Conservation (phyloP, 1,140 invertebrate genomes). For the Apis florea region DNA sequence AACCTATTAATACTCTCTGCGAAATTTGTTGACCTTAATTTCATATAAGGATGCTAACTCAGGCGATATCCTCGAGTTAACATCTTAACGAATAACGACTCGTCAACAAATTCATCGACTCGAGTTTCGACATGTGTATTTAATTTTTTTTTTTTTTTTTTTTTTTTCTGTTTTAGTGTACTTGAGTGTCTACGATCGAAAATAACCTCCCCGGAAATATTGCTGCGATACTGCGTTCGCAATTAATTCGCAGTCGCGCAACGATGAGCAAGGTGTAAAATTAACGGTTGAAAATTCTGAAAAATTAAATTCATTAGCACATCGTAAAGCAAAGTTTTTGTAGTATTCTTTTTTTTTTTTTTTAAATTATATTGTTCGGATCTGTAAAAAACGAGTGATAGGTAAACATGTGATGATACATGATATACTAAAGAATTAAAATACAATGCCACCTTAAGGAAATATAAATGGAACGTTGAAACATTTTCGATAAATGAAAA, state of each 20-base stretch:
- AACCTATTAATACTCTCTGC: not conserved
- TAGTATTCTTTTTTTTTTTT: not conserved
- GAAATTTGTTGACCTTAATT: slow-evolving; percentile 40
- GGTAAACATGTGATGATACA: not conserved
- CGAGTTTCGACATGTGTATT: slow-evolving; percentile 17
- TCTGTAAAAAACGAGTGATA: not conserved
- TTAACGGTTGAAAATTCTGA: slow-evolving; percentile 60
- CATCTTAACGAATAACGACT: slow-evolving; percentile 35
- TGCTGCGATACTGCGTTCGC: slow-evolving; percentile 47
- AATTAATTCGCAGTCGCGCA: slow-evolving; percentile 47
- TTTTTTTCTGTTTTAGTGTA: slow-evolving; percentile 17
- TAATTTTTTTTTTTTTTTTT: not conserved
- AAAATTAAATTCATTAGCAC: slow-evolving; percentile 67
- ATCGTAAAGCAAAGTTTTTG: slow-evolving; percentile 43
- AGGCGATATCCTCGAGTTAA: slow-evolving; percentile 39
- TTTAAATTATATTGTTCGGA: too few species aligned
- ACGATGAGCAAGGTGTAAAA: slow-evolving; percentile 40
- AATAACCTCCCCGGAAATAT: slow-evolving; percentile 38
- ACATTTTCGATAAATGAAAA: too few species aligned
- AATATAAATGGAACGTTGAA: slow-evolving; percentile 13
- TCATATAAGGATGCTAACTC: slow-evolving; percentile 46
- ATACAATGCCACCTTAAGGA: not conserved
- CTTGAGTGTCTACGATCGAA: slow-evolving; percentile 29
- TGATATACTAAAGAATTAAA: not conserved
- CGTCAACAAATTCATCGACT: slow-evolving; percentile 45